Evolutionary conservation across 2,888 invertebrate species (phyloP).

Genomic region (Chironomus riparius): DNA sequence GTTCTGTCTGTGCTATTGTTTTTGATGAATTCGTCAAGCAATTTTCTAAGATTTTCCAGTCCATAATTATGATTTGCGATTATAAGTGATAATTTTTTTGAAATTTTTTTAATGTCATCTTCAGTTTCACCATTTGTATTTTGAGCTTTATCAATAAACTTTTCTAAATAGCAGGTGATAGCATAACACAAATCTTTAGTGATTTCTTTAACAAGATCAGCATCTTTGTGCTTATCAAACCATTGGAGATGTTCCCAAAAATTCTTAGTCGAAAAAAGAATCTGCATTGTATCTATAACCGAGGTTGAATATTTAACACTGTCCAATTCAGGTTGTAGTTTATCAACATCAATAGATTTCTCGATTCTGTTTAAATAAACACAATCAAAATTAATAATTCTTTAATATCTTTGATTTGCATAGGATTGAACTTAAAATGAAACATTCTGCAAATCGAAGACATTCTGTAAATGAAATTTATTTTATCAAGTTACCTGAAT

Average conservation of each 20-base stretch:
- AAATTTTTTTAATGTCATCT: not conserved
- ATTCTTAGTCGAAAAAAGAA: not conserved
- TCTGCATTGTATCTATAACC: not conserved
- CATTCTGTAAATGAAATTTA: too few species aligned
- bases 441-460: too few species aligned
- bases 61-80: not conserved
- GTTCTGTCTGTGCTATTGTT: not conserved
- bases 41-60: not conserved
- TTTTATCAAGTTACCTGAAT: not conserved
- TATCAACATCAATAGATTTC: not conserved
- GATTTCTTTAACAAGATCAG: not conserved
- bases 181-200: not conserved
- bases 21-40: not conserved
- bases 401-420: too few species aligned
- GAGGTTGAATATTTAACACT: not conserved
- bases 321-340: not conserved
- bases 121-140: not conserved
- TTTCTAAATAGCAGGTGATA: not conserved
- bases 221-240: not conserved
- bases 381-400: too few species aligned
- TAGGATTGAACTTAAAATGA: too few species aligned
- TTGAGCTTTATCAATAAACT: not conserved
- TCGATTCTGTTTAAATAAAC: not conserved
- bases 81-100: not conserved
- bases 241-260: conserved; percentile 6